Conservation (phyloP, 2,797 vertebrate species). For the Amazona ochrocephala region DNA sequence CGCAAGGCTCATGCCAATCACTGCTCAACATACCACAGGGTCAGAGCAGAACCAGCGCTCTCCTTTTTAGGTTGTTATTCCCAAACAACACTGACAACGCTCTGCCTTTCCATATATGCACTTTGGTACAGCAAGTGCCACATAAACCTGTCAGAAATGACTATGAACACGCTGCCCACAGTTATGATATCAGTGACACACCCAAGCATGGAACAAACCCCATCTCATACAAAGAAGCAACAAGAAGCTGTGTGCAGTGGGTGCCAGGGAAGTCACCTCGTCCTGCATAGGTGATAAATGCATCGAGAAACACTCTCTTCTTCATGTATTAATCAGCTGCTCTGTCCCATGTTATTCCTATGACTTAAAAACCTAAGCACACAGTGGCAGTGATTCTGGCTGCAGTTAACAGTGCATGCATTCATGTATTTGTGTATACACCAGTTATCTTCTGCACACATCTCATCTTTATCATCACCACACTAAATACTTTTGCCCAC, state of each 20-base stretch:
- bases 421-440: accelerated
- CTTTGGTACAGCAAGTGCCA: background rate
- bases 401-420: background rate
- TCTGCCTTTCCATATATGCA: background rate
- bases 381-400: background rate
- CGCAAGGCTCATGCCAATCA: background rate
- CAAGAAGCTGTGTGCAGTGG: accelerated
- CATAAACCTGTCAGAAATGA: background rate
- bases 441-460: background rate
- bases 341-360: background rate
- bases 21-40: background rate
- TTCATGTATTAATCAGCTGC: background rate
- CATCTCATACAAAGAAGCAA: background rate
- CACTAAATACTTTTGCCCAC: background rate
- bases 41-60: background rate
- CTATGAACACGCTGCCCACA: accelerated
- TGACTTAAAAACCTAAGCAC: background rate
- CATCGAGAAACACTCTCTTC: background rate
- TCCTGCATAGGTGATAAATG: background rate
- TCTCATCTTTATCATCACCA: background rate
- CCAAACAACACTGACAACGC: accelerated
- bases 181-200: background rate
- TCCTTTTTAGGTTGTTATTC: background rate
- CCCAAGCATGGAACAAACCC: background rate
- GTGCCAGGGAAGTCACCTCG: background rate